Evolutionary conservation across 2,888 invertebrate genomes (phyloP), one percentile per base, ranked within the genome.

Genomic region (Macrophya annulata): DNA sequence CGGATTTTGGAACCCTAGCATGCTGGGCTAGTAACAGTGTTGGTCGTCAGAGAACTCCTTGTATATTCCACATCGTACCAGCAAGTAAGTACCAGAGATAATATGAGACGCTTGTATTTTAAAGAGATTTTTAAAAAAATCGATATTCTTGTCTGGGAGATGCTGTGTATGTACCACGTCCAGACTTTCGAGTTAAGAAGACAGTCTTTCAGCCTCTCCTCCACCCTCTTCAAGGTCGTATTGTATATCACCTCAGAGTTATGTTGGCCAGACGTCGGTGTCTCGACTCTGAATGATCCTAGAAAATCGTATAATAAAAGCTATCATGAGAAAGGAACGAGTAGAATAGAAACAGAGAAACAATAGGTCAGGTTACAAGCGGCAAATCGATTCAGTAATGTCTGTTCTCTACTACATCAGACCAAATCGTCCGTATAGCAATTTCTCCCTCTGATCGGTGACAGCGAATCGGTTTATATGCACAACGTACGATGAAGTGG

Each of bases 11-110:
- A 86, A 97, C 97, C 89, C 94, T 98, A 37, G 97, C 97, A 6
- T 98, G 98, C 92, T 98, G 98, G 98, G 98, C 98, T 5, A 96
- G 96, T 92, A 98, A 98, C 93, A 95, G 95, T 87, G 96, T 98
- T 21, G 98, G 98, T 45, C 95, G 96, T 88, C 98, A 98, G 93
- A 94, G 95, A 87, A 95, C 95, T 87, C 98, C 98, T 0, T 98
- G 98, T 91, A 94, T 97, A 84, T 97, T 98, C 93, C 96, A 97
- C 94, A 95, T 98, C 85, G 94, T 97, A 90, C 96, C 97, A 89
- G 98, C 97, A 89, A 96, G 98, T 98, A 95, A 95, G 95, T 94
- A 89, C 17, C 17, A 37, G 31, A 31, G 31, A 31, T 21, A 62
- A 62, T 5, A 25, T 12, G 9, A 4, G 9, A 62, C 25, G 25